Base-by-base conservation (phyloP, 2,888 invertebrate genomes). In the Plebejus anna region DNA sequence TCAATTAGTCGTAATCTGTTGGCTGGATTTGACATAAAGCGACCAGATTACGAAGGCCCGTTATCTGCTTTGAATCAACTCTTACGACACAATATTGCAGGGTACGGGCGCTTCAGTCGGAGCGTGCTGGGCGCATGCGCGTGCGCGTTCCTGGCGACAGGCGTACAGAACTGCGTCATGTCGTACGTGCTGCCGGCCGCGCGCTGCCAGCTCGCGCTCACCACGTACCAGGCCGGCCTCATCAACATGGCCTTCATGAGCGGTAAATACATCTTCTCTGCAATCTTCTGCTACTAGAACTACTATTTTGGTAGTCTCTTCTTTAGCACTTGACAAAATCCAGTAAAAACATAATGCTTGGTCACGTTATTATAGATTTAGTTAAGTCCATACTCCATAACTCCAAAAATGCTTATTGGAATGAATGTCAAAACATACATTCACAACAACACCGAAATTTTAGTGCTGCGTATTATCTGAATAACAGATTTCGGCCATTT, bases 151-250 rank as follows among this genome's bases (percentile, higher is more conserved):
- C 87, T 96, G 80, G 94, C 95, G 2, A 95, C 95, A 1, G 96
- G 96, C 38, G 95, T 96, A 72, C 95, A 96, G 86, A 96, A 96
- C 87, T 95, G 95, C 77, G 89, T 96, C 1, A 95, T 96, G 84
- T 96, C 97, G 0, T 97, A 96, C 86, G 95, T 96, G 57, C 89
- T 97, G 75, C 96, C 97, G 0, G 95, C 96, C 0, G 96, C 96
- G 1, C 94, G 95, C 79, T 96, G 96, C 83, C 97, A 97, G 82
- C 93, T 97, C 51, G 83, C 94, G 16, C 91, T 97, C 11, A 92
- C 95, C 11, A 96, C 96, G 0, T 94, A 94, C 77, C 95, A 96
- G 83, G 95, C 96, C 78, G 97, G 97, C 0, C 91, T 95, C 61
- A 94, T 97, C 77, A 97, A 96, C 83, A 96, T 96, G 83, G 95